These are phyloP conservation scores for Agapornis roseicollis DNA, from an alignment of 2,113 vertebrate species.

Conservation along the genomic window DNA sequence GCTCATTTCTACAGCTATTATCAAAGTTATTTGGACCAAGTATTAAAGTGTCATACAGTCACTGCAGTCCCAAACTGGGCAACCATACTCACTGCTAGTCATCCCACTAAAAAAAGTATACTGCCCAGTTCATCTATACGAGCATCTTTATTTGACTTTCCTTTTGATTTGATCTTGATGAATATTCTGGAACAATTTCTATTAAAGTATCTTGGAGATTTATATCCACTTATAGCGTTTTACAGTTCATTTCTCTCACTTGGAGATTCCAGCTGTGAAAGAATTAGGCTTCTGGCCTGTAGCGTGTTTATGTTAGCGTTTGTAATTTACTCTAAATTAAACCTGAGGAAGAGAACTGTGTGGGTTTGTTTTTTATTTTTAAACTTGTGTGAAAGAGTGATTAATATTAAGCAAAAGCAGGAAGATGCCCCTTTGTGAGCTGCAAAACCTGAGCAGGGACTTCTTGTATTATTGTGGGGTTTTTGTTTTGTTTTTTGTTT, in stretches of 20 bases:
- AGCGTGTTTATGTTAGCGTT: not conserved
- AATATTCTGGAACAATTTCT: not conserved
- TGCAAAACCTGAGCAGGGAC: not conserved
- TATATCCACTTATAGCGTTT: not conserved
- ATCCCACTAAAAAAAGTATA: not conserved
- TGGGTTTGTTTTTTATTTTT: not conserved
- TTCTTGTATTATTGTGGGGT: fast-evolving
- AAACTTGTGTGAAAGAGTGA: not conserved
- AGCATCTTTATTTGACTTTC: not conserved
- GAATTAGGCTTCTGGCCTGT: not conserved
- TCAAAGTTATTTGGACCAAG: not conserved
- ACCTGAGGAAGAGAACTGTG: not conserved
- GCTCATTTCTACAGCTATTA: not conserved
- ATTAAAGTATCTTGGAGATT: not conserved
- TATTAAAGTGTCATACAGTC: not conserved
- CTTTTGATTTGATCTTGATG: not conserved
- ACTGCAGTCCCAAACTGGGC: not conserved
- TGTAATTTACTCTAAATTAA: not conserved
- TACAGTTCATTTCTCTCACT: not conserved
- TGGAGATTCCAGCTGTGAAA: conserved; percentile 1
- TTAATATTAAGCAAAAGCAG: not conserved
- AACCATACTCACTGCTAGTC: no score
- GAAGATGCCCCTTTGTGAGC: not conserved
- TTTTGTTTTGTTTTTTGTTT: not conserved
- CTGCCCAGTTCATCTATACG: not conserved